phyloP scores from a whole-genome alignment of 2,113 vertebrate genomes.

The Xiphorhynchus elegans region DNA sequence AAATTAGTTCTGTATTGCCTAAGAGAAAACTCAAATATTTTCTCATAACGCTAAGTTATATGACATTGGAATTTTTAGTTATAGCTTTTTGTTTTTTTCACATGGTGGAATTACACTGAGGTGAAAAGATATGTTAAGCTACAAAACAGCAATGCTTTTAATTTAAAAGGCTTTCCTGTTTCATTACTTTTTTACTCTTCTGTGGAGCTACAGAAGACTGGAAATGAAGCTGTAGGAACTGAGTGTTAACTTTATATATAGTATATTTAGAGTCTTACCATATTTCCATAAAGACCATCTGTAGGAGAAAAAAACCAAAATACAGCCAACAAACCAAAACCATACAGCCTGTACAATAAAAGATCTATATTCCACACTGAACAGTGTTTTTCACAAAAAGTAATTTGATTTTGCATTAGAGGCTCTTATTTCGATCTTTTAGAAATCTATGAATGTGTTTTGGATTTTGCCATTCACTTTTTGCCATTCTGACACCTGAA shows the following conservation, averaged over 20 bases:
- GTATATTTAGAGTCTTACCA: neutral
- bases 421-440: neutral
- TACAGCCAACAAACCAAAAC: neutral
- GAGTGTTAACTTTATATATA: neutral
- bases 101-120: neutral
- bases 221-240: slow-evolving; percentile 34
- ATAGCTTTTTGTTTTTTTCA: neutral
- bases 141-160: neutral
- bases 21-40: slow-evolving; percentile 44
- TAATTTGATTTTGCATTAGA: neutral
- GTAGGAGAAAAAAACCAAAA: neutral
- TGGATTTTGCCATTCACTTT: neutral
- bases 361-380: neutral
- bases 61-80: slow-evolving; percentile 29
- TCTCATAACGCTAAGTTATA: neutral
- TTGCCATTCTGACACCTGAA: neutral
- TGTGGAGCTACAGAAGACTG: neutral
- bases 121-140: slow-evolving; percentile 22
- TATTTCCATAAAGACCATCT: neutral
- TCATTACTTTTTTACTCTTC: slow-evolving; percentile 7
- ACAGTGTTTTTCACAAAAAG: neutral
- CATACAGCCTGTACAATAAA: neutral
- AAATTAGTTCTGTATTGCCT: slow-evolving; percentile 42
- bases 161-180: slow-evolving; percentile 45
- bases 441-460: neutral